Percentiles rank a stretch among this genome's conserved stretches.
Evolutionary conservation across 2,888 invertebrate species (phyloP).

Genomic region (Aquatica leii): DNA sequence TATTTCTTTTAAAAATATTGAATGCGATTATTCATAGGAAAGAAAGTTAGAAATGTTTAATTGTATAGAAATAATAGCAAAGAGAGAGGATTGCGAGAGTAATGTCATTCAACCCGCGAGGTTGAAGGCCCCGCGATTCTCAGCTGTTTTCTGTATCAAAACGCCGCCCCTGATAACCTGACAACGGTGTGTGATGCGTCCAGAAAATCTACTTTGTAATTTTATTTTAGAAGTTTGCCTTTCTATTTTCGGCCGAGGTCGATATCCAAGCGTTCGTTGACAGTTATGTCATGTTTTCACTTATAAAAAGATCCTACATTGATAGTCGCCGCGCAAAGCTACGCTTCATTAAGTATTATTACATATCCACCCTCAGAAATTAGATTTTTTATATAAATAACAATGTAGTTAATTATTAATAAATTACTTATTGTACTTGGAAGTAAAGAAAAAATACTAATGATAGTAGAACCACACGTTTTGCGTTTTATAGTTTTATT

Average conservation of each 20-base stretch:
- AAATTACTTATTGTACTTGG: too few relatives aligned
- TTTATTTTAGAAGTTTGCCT: constrained; percentile 39
- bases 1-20: too few relatives aligned
- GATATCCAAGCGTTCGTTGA: constrained; percentile 38
- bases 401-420: too few relatives aligned
- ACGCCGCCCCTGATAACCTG: constrained; percentile 38
- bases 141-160: constrained; percentile 50
- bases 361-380: too few relatives aligned
- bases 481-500: too few relatives aligned
- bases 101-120: constrained; percentile 55
- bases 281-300: constrained; percentile 35
- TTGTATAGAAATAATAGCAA: constrained; percentile 16
- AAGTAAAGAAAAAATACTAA: too few relatives aligned
- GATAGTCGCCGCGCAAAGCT: not conserved
- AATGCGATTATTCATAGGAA: not conserved
- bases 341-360: not conserved
- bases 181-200: constrained; percentile 41
- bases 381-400: too few relatives aligned
- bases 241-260: constrained; percentile 37
- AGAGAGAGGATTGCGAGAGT: constrained; percentile 26
- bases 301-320: constrained; percentile 14
- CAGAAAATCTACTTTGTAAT: constrained; percentile 34
- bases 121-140: constrained; percentile 54
- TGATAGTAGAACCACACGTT: too few relatives aligned
- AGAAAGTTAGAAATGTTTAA: constrained; percentile 14